Evolutionary conservation across 2,888 invertebrate genomes (phyloP).

Genomic region (Hemicrepidius hirtus): DNA sequence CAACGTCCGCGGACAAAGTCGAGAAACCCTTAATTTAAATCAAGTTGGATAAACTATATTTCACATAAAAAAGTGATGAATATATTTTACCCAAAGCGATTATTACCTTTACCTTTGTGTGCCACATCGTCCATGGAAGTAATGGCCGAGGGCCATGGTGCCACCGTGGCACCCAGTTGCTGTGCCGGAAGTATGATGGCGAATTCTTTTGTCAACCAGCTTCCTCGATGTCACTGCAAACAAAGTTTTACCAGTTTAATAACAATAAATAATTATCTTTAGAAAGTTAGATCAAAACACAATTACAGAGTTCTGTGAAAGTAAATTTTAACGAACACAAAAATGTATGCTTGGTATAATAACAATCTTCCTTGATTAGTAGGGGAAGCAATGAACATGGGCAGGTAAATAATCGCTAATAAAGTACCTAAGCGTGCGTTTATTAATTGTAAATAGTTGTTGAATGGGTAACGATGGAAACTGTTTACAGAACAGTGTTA

Average conservation of each 20-base stretch:
- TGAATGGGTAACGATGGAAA: constrained; percentile 4
- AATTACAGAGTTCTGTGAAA: too few relatives aligned
- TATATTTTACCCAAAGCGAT: constrained; percentile 43
- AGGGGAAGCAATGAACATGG: constrained; percentile 14
- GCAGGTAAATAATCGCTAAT: constrained; percentile 24
- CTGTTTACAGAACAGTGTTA: constrained; percentile 23
- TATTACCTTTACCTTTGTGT: constrained; percentile 83
- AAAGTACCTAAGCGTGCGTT: constrained; percentile 34
- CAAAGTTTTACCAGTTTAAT: constrained; percentile 11
- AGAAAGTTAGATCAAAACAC: too few relatives aligned
- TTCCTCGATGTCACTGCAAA: constrained; percentile 44
- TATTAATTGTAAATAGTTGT: constrained; percentile 15
- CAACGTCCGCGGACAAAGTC: too few relatives aligned
- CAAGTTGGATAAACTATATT: constrained; percentile 28
- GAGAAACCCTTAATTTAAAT: constrained; percentile 1
- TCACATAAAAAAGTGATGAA: neutral
- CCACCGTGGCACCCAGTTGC: constrained; percentile 85
- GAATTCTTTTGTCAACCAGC: constrained; percentile 57
- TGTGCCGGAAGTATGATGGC: constrained; percentile 86
- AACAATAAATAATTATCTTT: neutral
- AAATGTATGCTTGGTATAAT: neutral
- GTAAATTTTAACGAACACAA: neutral
- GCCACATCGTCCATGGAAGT: constrained; percentile 89
- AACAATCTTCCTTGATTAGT: neutral
- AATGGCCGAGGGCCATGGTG: constrained; percentile 87